Evolutionary conservation across 2,113 vertebrate genomes (phyloP).

Genomic region (Dipodomys stephensi): DNA sequence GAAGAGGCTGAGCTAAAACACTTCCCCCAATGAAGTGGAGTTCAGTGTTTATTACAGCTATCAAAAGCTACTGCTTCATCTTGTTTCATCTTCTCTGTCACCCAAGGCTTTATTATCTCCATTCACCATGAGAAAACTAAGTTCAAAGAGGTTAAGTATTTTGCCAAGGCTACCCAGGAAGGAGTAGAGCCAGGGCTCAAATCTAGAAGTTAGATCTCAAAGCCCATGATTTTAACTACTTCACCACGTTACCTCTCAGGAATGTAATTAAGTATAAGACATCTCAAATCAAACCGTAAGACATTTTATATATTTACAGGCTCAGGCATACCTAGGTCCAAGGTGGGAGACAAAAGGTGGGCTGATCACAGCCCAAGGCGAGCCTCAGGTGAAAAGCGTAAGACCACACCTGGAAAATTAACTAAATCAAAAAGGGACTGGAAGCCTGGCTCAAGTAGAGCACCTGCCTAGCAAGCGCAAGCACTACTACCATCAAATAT

Average conservation of each 20-base stretch:
- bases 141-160: not conserved
- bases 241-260: not conserved
- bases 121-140: not conserved
- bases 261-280: not conserved
- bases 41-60: fast-evolving
- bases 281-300: not conserved
- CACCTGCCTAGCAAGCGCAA: too few relatives aligned
- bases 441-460: too few relatives aligned
- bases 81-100: not conserved
- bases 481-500: too few relatives aligned
- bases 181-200: too few relatives aligned
- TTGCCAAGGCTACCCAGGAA: not conserved
- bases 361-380: too few relatives aligned
- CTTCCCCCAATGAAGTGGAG: not conserved
- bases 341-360: too few relatives aligned
- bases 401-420: too few relatives aligned
- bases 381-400: too few relatives aligned
- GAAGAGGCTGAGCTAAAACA: fast-evolving
- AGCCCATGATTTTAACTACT: not conserved
- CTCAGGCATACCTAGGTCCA: too few relatives aligned
- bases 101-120: not conserved
- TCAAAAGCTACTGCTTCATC: fast-evolving
- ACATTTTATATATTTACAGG: not conserved
- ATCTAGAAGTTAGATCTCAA: not conserved
- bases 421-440: too few relatives aligned